Conservation (phyloP, 2,888 invertebrate genomes). For the Aphodius sticticus region DNA sequence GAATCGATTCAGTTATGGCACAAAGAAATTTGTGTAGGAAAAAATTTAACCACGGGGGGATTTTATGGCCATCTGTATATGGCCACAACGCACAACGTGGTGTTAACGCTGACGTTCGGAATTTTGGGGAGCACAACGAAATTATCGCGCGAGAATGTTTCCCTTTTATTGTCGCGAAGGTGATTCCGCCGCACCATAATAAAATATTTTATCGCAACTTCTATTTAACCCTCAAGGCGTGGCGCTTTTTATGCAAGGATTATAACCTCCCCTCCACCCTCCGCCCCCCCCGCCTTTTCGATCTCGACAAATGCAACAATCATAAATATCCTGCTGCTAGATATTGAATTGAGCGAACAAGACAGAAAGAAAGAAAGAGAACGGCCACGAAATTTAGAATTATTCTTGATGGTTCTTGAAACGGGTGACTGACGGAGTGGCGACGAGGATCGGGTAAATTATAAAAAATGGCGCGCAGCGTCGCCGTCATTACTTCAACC, state of each 20-base stretch:
- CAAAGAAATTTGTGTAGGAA: neutral
- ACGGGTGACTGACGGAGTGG: neutral
- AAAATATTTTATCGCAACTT: constrained; percentile 45
- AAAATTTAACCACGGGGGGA: neutral
- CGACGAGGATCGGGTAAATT: constrained; percentile 5
- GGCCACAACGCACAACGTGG: neutral
- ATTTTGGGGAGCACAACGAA: neutral
- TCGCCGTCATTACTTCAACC: constrained; percentile 6
- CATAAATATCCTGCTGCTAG: neutral
- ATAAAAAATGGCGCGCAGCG: constrained; percentile 20
- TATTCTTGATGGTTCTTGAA: constrained; percentile 9
- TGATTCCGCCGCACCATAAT: constrained; percentile 42
- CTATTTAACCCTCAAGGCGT: constrained; percentile 40
- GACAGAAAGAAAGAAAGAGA: neutral
- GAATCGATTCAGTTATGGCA: no score
- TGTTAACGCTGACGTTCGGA: neutral
- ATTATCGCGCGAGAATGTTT: constrained; percentile 9
- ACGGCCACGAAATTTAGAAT: constrained; percentile 13
- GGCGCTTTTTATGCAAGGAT: constrained; percentile 34
- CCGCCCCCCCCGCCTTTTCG: no score
- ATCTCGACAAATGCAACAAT: constrained; percentile 12
- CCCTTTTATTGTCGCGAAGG: constrained; percentile 43
- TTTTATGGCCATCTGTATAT: neutral
- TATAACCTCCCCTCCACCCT: constrained; percentile 31
- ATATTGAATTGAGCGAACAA: constrained; percentile 6